Evolutionary conservation across 2,113 vertebrate species (phyloP).

Genomic region (Psettodes erumei): DNA sequence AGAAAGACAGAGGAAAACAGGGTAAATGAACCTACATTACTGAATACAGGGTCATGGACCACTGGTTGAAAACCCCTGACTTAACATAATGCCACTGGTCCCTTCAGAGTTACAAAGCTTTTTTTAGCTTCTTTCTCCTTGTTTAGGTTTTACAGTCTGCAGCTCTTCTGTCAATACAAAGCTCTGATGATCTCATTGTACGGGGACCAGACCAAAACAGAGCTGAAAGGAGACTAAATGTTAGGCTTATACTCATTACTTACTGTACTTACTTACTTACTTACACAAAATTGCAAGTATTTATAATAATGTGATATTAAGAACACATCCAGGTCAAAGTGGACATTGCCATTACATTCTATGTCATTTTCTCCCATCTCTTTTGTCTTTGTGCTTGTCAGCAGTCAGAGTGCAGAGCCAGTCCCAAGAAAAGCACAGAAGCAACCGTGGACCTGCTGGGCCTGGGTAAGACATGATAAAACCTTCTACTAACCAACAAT

Average conservation of each 20-base stretch:
- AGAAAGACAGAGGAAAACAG: no score
- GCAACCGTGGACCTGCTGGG: constrained; percentile 92
- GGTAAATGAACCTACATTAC: no score
- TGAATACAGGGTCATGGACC: no score
- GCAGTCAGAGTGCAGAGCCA: constrained; percentile 87
- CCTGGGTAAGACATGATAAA: constrained; percentile 88
- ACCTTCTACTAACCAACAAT: not conserved
- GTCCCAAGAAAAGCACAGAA: constrained; percentile 88
- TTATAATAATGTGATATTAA: not conserved
- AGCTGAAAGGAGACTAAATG: no score
- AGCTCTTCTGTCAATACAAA: no score
- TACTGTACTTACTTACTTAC: no score
- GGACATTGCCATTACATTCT: not conserved
- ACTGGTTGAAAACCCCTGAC: no score
- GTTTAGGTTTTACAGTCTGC: no score
- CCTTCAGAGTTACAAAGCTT: no score
- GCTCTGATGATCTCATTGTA: not conserved
- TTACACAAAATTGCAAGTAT: not conserved
- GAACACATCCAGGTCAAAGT: not conserved
- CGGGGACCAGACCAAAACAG: not conserved
- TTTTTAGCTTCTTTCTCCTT: no score
- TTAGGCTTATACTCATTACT: no score
- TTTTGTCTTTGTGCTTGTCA: constrained; percentile 52
- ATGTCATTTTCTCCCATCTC: not conserved
- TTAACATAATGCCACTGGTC: no score